phyloP scores from a whole-genome alignment of 2,797 vertebrate species.

The Oreonectes daqikongensis region DNA sequence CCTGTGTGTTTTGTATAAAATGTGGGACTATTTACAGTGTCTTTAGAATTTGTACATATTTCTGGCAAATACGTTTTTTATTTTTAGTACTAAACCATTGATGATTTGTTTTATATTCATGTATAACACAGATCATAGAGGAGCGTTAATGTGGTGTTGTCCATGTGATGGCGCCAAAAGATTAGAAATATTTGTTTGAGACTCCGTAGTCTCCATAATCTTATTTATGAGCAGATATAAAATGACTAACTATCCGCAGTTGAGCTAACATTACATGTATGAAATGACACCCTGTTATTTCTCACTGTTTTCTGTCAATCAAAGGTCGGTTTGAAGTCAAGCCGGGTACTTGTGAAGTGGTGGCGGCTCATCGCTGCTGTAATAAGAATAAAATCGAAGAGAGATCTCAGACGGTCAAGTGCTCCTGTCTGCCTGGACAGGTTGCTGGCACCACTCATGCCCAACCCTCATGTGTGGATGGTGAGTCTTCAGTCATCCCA shows the following conservation, averaged over 20 bases:
- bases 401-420: slow-evolving; percentile 93
- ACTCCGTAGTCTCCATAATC: not conserved
- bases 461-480: slow-evolving; percentile 94
- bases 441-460: slow-evolving; percentile 92
- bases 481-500: slow-evolving; percentile 68
- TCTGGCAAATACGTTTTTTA: not conserved
- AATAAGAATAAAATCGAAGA: slow-evolving; percentile 96
- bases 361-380: slow-evolving; percentile 92
- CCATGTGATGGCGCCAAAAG: slow-evolving; percentile 40
- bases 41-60: not conserved
- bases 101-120: not conserved
- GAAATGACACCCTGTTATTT: not conserved
- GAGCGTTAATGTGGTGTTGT: not conserved
- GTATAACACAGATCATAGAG: not conserved
- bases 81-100: too few relatives aligned
- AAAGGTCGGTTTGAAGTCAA: slow-evolving; percentile 84
- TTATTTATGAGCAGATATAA: not conserved
- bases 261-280: not conserved
- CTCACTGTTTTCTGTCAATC: slow-evolving; percentile 4
- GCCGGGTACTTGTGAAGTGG: slow-evolving; percentile 93
- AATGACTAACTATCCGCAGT: not conserved
- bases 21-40: too few relatives aligned
- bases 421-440: slow-evolving; percentile 94
- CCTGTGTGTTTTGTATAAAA: too few relatives aligned
- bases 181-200: not conserved